Percentiles rank a stretch among this genome's conserved stretches.
Evolutionary conservation across 2,113 vertebrate species (phyloP).

Genomic region (Albula goreensis): DNA sequence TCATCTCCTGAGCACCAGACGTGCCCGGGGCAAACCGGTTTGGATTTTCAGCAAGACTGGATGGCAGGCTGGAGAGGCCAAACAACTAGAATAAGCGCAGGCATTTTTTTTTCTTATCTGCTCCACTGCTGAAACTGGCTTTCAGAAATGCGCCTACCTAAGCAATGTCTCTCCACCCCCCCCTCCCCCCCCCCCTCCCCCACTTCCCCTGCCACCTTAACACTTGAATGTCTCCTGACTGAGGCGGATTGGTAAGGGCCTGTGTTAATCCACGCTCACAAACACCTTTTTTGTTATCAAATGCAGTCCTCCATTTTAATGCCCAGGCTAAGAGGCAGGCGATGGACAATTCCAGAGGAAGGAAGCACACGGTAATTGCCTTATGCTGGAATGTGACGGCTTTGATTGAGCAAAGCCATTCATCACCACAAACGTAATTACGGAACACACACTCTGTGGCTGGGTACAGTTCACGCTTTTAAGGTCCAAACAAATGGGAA

Average conservation of each 20-base stretch:
- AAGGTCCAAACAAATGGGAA: slow-evolving; percentile 16
- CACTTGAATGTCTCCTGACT: neutral
- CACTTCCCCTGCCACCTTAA: neutral
- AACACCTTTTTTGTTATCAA: neutral
- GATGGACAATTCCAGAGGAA: neutral
- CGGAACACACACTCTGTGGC: neutral
- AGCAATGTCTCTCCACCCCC: neutral
- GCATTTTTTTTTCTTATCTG: neutral
- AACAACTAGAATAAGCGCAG: neutral
- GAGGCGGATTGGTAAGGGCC: neutral
- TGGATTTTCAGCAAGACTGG: neutral
- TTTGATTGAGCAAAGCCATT: slow-evolving; percentile 18
- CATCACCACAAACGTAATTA: slow-evolving; percentile 18
- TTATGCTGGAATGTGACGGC: slow-evolving; percentile 1
- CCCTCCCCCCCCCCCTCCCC: neutral
- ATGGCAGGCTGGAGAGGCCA: neutral
- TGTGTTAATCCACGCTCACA: neutral
- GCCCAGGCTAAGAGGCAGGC: neutral
- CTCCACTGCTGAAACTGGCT: slow-evolving; percentile 3
- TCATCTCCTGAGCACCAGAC: slow-evolving; percentile 5
- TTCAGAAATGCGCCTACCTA: slow-evolving; percentile 3
- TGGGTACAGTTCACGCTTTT: slow-evolving; percentile 6
- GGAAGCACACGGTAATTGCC: neutral
- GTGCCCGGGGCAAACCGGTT: neutral
- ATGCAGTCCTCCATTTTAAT: neutral